These are phyloP conservation scores for Drymonia ruficornis DNA, from an alignment of 2,888 invertebrate genomes.

Conservation along the genomic window DNA sequence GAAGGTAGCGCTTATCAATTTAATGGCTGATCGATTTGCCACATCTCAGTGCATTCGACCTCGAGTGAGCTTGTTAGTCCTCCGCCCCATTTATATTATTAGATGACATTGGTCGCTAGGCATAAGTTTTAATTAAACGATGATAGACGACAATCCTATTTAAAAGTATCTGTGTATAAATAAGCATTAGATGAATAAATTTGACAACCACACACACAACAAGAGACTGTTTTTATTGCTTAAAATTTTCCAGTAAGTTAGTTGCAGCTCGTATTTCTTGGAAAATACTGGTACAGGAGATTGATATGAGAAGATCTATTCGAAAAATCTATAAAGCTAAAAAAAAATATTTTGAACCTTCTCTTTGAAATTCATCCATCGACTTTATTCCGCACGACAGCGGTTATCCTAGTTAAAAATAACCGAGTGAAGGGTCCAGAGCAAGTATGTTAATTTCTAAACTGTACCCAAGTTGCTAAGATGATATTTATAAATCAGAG, in stretches of 20 bases:
- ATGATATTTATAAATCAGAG: conserved; percentile 20
- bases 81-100: not conserved
- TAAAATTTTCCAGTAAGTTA: no score
- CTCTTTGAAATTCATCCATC: not conserved
- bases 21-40: conserved; percentile 5
- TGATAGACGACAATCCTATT: no score
- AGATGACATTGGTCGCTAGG: not conserved
- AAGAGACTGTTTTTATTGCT: no score
- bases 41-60: conserved; percentile 4
- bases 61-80: not conserved
- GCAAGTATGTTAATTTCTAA: conserved; percentile 39
- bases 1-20: conserved; percentile 1
- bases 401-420: conserved; percentile 33
- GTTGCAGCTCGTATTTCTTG: no score
- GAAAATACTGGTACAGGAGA: no score
- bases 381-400: conserved; percentile 9
- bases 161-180: no score
- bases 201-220: no score
- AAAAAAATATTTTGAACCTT: not conserved
- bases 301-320: no score
- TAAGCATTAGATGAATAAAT: no score
- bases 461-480: conserved; percentile 20
- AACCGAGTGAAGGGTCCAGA: conserved; percentile 21
- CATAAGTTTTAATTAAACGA: no score
- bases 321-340: no score